Evolutionary conservation across 2,888 invertebrate species (phyloP).

Genomic region (Tholera decimalis): DNA sequence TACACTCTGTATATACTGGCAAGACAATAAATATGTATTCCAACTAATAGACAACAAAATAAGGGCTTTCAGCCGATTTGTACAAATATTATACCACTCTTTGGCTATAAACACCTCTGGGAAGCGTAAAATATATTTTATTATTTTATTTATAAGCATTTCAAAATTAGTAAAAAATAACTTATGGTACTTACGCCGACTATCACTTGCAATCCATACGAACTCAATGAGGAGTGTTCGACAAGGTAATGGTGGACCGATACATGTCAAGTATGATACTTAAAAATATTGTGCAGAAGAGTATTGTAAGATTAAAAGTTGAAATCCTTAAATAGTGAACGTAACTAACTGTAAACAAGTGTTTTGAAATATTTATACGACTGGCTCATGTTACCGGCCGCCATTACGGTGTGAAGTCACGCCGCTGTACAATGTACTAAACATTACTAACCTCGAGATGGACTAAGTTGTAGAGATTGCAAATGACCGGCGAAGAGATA

Average conservation of each 20-base stretch:
- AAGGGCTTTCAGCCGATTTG: conserved; percentile 83
- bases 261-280: conserved; percentile 27
- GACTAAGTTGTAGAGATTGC: conserved; percentile 58
- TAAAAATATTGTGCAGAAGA: conserved; percentile 59
- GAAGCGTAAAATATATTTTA: conserved; percentile 84
- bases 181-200: conserved; percentile 65
- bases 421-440: not conserved
- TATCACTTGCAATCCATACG: conserved; percentile 63
- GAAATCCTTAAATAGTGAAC: conserved; percentile 52
- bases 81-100: conserved; percentile 81
- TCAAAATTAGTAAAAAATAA: conserved; percentile 72
- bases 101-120: conserved; percentile 86
- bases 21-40: conserved; percentile 69
- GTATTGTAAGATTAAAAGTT: conserved; percentile 47
- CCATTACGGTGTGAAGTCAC: conserved; percentile 39
- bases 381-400: conserved; percentile 36
- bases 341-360: conserved; percentile 50
- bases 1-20: conserved; percentile 62
- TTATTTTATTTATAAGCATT: conserved; percentile 75
- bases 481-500: conserved; percentile 62
- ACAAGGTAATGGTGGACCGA: conserved; percentile 34
- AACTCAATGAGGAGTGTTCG: conserved; percentile 13
- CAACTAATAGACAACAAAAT: conserved; percentile 76
- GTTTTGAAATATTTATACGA: conserved; percentile 47
- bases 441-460: not conserved